Evolutionary conservation across 2,797 vertebrate genomes (phyloP).

Genomic region (Parauchenoglanis ngamensis): DNA sequence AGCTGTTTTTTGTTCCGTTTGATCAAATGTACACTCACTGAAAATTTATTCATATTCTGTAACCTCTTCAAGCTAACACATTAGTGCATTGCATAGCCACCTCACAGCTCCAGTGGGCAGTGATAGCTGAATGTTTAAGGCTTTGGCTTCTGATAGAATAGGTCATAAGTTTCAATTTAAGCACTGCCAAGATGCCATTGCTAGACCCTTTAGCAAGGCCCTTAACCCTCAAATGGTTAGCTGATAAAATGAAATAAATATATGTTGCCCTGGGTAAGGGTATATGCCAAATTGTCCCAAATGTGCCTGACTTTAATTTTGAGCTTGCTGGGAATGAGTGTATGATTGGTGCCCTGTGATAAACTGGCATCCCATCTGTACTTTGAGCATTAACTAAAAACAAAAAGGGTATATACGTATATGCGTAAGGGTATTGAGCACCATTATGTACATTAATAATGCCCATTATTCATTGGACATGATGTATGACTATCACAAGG

Average conservation of each 20-base stretch:
- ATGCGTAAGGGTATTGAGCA: not conserved
- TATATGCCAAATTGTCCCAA: not conserved
- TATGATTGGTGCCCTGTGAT: not conserved
- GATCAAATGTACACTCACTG: not conserved
- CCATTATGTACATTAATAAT: not conserved
- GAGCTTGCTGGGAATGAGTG: not conserved
- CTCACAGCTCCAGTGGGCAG: not conserved
- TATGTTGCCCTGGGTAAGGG: not conserved
- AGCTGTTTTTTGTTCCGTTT: not conserved
- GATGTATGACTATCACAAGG: not conserved
- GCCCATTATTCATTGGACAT: not conserved
- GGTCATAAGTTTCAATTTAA: not conserved
- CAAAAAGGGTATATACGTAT: not conserved
- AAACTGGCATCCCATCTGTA: not conserved
- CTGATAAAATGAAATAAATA: not conserved
- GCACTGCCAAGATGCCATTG: not conserved
- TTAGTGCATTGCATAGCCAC: not conserved
- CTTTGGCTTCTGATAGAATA: not conserved
- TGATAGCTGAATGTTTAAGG: not conserved
- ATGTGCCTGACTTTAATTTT: not conserved
- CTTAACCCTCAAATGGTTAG: not conserved
- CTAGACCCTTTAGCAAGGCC: not conserved
- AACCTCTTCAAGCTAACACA: not conserved
- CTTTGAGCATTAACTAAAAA: not conserved
- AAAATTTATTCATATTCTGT: not conserved